Evolutionary conservation across 2,888 invertebrate species (phyloP), one percentile per base, ranked within the genome.

Genomic region (Andrena dorsata): DNA sequence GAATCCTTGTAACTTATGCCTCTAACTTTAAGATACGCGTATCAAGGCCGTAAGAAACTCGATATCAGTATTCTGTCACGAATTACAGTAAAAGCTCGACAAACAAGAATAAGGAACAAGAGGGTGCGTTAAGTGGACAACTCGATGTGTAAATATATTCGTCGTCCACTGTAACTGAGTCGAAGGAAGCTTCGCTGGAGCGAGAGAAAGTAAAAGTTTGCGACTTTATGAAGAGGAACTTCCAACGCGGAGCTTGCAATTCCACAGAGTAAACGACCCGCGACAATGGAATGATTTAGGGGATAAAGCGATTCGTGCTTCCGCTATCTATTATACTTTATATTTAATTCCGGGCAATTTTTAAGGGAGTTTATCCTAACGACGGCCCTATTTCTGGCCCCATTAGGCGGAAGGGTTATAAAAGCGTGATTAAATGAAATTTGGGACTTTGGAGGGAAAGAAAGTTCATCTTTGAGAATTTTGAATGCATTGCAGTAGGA

Each of bases 71-170:
- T 82, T 73, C 76, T 60, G 10, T n/a, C 58, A 51, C 63, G 76
- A 81, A 83, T 89, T 86, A 81, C 70, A 70, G 58, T 89, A 80
- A 87, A 88, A 88, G 88, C 89, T 81, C 75, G 63, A 68, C 74
- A 89, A 89, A 87, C 79, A 80, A 32, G 61, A 32, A 4, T 47
- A 61, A 69, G 49, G 77, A 61, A 66, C 20, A 74, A 13, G 70
- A 47, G 66, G 47, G 32, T 66, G 76, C 60, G 73, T 70, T 61
- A 35, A 76, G 60, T 16, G 53, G 70, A 65, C 56, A 28, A 20
- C 10, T 5, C 56, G 61, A 35, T 16, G 51, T 41, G 76, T 75
- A 76, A 68, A 82, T 71, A 47, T 47, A 82, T 68, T 68, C 35
- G 47, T 70, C n/a, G 61, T 8, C 20, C 32, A 32, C 7, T 28